phyloP scores from a whole-genome alignment of 1,140 invertebrate genomes.

The Andricus grossulariae region DNA sequence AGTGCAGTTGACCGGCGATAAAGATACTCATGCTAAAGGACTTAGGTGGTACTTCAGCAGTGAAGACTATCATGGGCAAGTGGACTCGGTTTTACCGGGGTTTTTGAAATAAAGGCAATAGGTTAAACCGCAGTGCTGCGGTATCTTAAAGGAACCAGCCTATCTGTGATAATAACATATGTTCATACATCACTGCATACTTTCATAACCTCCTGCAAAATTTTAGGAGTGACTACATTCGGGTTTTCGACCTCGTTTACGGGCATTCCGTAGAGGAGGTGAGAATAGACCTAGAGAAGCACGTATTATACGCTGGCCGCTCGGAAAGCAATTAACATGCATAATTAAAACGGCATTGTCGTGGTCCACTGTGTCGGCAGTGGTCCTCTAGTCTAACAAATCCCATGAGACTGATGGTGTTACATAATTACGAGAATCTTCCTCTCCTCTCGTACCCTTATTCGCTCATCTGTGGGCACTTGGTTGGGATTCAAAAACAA shows the following conservation, averaged over 20 bases:
- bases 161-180: too few relatives aligned
- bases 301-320: slow-evolving; percentile 59
- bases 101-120: too few relatives aligned
- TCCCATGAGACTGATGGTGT: slow-evolving; percentile 65
- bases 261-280: slow-evolving; percentile 51
- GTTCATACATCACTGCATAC: slow-evolving; percentile 7
- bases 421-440: slow-evolving; percentile 69
- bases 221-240: slow-evolving; percentile 38
- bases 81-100: too few relatives aligned
- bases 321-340: slow-evolving; percentile 74
- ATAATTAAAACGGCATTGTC: slow-evolving; percentile 75
- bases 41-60: too few relatives aligned
- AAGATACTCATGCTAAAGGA: too few relatives aligned
- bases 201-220: background rate
- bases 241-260: slow-evolving; percentile 48
- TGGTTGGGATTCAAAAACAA: slow-evolving; percentile 38
- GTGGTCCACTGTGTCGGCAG: slow-evolving; percentile 58
- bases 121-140: too few relatives aligned
- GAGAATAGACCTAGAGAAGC: slow-evolving; percentile 62
- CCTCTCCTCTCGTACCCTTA: slow-evolving; percentile 44
- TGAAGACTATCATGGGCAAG: too few relatives aligned
- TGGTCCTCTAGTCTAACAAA: slow-evolving; percentile 62
- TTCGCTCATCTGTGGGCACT: slow-evolving; percentile 46
- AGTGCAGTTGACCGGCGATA: too few relatives aligned
- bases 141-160: too few relatives aligned